These are phyloP conservation scores for Hydrozoanthus gracilis DNA, from an alignment of 92 coral and sea anemone genomes.

Conservation along the genomic window DNA sequence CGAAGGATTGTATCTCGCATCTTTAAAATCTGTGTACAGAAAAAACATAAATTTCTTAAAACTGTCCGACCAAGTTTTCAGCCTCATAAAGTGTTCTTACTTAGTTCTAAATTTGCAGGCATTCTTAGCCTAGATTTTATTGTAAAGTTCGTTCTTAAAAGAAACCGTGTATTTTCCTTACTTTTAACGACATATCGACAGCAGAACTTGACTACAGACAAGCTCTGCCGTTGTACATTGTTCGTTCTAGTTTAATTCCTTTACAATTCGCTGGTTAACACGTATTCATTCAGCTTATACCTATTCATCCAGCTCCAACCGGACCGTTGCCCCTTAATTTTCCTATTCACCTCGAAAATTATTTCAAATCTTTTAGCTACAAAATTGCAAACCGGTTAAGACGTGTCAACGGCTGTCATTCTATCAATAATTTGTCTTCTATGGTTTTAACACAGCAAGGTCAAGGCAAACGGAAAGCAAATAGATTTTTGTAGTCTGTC, in stretches of 20 bases:
- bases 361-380: constrained; percentile 31
- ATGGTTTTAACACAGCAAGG: neutral
- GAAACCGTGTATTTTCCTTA: too few species aligned
- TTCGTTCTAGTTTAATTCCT: neutral
- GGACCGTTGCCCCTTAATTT: constrained; percentile 7
- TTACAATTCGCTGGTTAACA: neutral
- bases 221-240: neutral
- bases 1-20: too few species aligned
- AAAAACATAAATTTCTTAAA: too few species aligned
- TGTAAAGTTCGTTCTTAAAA: too few species aligned
- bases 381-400: neutral
- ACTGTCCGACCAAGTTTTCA: too few species aligned
- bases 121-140: too few species aligned
- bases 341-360: constrained; percentile 14
- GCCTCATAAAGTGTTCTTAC: too few species aligned
- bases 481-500: neutral
- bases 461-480: constrained; percentile 18
- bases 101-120: too few species aligned
- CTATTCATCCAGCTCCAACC: constrained; percentile 16
- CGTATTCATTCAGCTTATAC: neutral
- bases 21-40: too few species aligned
- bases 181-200: too few species aligned
- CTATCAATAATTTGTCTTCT: neutral
- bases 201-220: too few species aligned
- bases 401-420: constrained; percentile 26